Percentiles rank a stretch among this genome's conserved stretches.
phyloP scores from a whole-genome alignment of 2,888 invertebrate species.

The Halictus ligatus region DNA sequence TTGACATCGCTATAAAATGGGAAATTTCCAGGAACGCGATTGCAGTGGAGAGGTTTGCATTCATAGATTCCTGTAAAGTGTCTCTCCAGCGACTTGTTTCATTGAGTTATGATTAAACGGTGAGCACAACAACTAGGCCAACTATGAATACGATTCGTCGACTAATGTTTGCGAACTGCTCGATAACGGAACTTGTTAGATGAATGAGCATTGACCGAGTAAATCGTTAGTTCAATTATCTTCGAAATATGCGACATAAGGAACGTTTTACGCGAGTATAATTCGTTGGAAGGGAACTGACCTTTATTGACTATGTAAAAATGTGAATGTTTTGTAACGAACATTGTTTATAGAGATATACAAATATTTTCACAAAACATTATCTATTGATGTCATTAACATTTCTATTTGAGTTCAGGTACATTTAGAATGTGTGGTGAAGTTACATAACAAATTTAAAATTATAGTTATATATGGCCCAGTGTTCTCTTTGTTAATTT shows the following conservation, averaged over 20 bases:
- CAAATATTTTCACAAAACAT: not conserved
- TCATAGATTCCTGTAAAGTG: constrained; percentile 7
- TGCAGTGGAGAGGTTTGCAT: constrained; percentile 9
- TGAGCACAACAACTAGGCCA: constrained; percentile 33
- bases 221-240: constrained; percentile 13
- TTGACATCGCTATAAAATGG: not conserved
- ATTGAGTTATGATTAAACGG: constrained; percentile 35
- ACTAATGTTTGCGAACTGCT: constrained; percentile 41
- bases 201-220: constrained; percentile 20
- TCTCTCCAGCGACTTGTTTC: not conserved
- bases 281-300: not conserved
- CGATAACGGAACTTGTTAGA: constrained; percentile 45
- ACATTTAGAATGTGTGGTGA: no score
- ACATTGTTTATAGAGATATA: no score
- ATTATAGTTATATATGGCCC: not conserved
- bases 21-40: not conserved
- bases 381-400: no score
- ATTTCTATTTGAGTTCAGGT: no score
- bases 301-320: not conserved
- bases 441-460: not conserved
- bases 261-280: not conserved
- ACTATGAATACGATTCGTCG: constrained; percentile 41
- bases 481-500: not conserved
- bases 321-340: not conserved
- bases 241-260: not conserved